Evolutionary conservation across 2,797 vertebrate genomes (phyloP), one percentile per base, ranked within the genome.

Genomic region (Heterohyrax brucei): DNA sequence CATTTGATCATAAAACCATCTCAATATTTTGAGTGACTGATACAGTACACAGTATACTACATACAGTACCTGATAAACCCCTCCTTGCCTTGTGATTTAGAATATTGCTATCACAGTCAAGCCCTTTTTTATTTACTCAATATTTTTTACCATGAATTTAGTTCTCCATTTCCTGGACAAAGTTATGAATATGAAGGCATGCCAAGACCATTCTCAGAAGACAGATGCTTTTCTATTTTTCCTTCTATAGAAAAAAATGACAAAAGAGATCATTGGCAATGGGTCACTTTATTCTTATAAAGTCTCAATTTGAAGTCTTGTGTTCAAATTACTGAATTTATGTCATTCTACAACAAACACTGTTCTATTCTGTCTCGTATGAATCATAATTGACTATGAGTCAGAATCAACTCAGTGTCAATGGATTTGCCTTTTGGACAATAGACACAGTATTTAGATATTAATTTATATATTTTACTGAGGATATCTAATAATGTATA

Each of bases 291-390:
- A 87, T 56, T 87, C 68, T 87, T 95, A 50, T 0, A 61, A 88
- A 73, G 22, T 46, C 33, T 81, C 89, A 24, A 73, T 68, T 82
- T 94, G 44, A 87, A 85, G 18, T 64, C 87, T 92, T 14, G 78
- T 7, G 18, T 39, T 80, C 62, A 73, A 53, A 66, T 62, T 30
- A 73, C n/a, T 80, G 5, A 19, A 84, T 94, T 5, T 28, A 10
- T 16, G 33, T n/a, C 26, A 80, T 56, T 91, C 50, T 2, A 46
- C 24, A 80, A 48, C 6, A 87, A 66, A 7, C 44, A 75, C 39
- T 39, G 39, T 39, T 39, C 39, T 39, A 39, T 39, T 39, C 39
- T 39, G 39, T 39, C 39, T 39, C 39, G 39, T 39, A 3, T 39
- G 39, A 39, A 39, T 39, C 39, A 39, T 39, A 39, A 39, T 39